phyloP scores from a whole-genome alignment of 1,140 invertebrate species.

The Cryptotermes secundus region DNA sequence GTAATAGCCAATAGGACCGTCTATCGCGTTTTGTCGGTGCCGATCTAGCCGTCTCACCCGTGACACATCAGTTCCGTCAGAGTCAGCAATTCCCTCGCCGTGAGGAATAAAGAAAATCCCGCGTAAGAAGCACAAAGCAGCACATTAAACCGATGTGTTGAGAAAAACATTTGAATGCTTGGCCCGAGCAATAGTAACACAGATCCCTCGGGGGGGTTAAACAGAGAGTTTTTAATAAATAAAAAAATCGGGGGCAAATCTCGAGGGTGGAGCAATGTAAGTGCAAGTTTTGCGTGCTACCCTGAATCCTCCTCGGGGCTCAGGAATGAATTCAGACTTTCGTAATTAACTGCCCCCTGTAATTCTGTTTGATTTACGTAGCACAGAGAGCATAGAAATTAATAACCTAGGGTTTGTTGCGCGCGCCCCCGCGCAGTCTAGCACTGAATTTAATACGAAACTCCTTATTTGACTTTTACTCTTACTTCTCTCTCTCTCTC shows the following conservation, averaged over 20 bases:
- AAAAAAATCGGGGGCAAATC: constrained; percentile 33
- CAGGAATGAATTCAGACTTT: constrained; percentile 26
- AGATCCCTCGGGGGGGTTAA: not conserved
- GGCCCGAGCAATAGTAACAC: not conserved
- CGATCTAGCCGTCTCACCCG: too few species aligned
- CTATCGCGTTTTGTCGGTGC: too few species aligned
- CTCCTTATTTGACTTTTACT: constrained; percentile 44
- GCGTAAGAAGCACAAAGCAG: too few species aligned
- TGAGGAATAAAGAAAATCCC: too few species aligned
- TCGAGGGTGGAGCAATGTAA: constrained; percentile 15
- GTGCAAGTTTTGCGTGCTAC: constrained; percentile 1
- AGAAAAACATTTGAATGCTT: too few species aligned
- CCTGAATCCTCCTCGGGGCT: not conserved
- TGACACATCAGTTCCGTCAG: too few species aligned
- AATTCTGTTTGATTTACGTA: constrained; percentile 44
- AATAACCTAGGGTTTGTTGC: constrained; percentile 39
- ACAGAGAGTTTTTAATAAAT: constrained; percentile 38
- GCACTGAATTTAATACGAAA: constrained; percentile 42
- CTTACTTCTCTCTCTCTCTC: constrained; percentile 27
- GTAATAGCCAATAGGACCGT: too few species aligned
- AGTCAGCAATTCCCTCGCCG: too few species aligned
- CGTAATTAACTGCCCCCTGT: constrained; percentile 43
- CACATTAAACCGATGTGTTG: too few species aligned
- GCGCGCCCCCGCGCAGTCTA: constrained; percentile 29
- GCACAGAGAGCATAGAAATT: constrained; percentile 41